Base-by-base conservation (phyloP, 2,113 vertebrate species). In the Nothocercus nigrocapillus region DNA sequence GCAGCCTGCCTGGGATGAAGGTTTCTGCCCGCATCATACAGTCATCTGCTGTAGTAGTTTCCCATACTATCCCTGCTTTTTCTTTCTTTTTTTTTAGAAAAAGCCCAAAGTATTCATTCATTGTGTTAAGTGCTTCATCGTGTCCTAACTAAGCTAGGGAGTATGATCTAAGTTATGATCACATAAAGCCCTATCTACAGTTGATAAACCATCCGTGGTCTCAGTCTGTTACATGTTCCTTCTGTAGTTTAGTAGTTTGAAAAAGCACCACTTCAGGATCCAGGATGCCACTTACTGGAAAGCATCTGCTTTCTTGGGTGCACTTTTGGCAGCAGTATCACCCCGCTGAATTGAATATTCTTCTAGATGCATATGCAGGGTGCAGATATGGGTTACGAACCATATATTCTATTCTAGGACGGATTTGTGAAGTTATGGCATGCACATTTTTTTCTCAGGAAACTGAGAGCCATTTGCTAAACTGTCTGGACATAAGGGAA, bases 61-160 rank as follows among this genome's bases (percentile, higher is more conserved):
- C 68, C 69, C 21, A 16, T 81, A 64, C 9, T 34, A 22, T 53
- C 68, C 73, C 44, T 68, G 11, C 44, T 21, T 49, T 92, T 90
- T 88, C 63, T 20, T 42, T 14, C 14, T 20, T 47, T 47, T 9
- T 47, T 47, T 45, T 45, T 47, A 19, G 4, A 19, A 19, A 72
- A 90, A 75, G 32, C 68, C 61, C 56, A 84, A 92, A 90, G 83
- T 82, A 82, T 27, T 96, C 8, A 76, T 92, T 96, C 92, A 2
- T 85, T 28, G 45, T 90, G 34, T 42, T 56, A 67, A 75, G 14
- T 30, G 86, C 54, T 72, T 92, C 11, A 1, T 81, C 85, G 51
- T 90, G 19, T 51, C 89, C 88, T 82, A 92, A 69, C 83, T 89
- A 79, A 84, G 34, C 38, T 82, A 2, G 10, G 47, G 62, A 89